Evolutionary conservation across 2,113 vertebrate genomes (phyloP).

Genomic region (Cyprinus carpio): DNA sequence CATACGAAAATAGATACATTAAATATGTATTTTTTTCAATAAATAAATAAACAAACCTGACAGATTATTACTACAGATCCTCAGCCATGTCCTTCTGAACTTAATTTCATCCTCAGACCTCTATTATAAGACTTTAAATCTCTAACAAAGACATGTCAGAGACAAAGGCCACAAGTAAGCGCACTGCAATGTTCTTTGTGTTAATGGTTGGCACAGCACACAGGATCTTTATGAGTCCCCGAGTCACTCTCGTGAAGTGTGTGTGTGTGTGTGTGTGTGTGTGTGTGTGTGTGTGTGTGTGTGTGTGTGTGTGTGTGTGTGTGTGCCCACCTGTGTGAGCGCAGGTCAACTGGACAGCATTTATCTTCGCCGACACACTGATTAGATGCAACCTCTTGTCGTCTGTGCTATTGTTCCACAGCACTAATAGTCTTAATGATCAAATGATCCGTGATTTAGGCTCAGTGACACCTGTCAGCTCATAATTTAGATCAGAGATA

Average conservation of each 20-base stretch:
- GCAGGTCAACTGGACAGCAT: slow-evolving; percentile 31
- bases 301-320: neutral
- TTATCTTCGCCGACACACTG: slow-evolving; percentile 42
- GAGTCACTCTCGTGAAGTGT: slow-evolving; percentile 1
- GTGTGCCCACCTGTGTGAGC: slow-evolving; percentile 9
- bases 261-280: slow-evolving; percentile 1
- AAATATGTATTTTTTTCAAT: too few relatives aligned
- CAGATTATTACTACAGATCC: slow-evolving; percentile 33
- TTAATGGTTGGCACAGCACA: slow-evolving; percentile 37
- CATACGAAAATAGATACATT: neutral
- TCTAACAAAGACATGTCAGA: slow-evolving; percentile 34
- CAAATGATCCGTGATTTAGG: neutral
- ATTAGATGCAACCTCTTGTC: slow-evolving; percentile 36
- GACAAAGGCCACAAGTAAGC: slow-evolving; percentile 43
- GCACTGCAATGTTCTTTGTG: neutral
- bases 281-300: slow-evolving; percentile 22
- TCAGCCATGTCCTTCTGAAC: neutral
- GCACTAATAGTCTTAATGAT: slow-evolving; percentile 18
- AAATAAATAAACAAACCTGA: slow-evolving; percentile 13
- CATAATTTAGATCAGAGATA: slow-evolving; percentile 3
- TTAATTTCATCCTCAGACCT: too few relatives aligned
- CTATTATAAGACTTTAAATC: slow-evolving; percentile 43
- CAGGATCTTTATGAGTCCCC: slow-evolving; percentile 7
- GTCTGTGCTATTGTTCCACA: slow-evolving; percentile 21
- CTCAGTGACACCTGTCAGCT: slow-evolving; percentile 14